A percentile compares a stretch with the other conserved stretches of the same genome.
Conservation (phyloP, 1,140 invertebrate species). For the Lepeophtheirus salmonis region DNA sequence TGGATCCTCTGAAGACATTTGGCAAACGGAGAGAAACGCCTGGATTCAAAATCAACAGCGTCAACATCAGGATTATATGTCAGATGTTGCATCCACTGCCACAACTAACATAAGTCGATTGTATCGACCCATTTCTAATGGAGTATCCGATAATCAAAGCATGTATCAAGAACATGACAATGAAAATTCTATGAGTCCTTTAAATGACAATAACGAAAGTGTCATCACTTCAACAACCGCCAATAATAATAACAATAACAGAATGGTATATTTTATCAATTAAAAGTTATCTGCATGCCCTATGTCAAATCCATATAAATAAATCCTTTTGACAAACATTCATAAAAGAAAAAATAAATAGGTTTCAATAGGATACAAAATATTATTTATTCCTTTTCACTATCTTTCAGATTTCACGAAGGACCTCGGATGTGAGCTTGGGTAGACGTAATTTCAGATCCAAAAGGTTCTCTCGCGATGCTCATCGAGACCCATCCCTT, state of each 20-base stretch:
- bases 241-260: too few species aligned
- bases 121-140: neutral
- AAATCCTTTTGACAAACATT: too few species aligned
- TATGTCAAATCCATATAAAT: too few species aligned
- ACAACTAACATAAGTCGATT: neutral
- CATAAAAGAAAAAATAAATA: too few species aligned
- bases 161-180: too few species aligned
- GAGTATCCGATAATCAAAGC: too few species aligned
- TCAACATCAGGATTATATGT: neutral
- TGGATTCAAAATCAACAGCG: neutral
- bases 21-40: neutral
- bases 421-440: neutral
- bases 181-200: too few species aligned
- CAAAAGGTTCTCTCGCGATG: slow-evolving; percentile 13
- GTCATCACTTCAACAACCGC: too few species aligned
- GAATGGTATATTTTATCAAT: too few species aligned
- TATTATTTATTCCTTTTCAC: neutral
- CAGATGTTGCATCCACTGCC: neutral
- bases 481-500: neutral
- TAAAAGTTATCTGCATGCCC: too few species aligned
- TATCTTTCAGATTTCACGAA: neutral
- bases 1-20: neutral
- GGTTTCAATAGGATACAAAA: too few species aligned
- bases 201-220: too few species aligned
- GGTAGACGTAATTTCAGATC: slow-evolving; percentile 15